Base-by-base conservation (phyloP, 2,888 invertebrate species). In the Anodontia alba region DNA sequence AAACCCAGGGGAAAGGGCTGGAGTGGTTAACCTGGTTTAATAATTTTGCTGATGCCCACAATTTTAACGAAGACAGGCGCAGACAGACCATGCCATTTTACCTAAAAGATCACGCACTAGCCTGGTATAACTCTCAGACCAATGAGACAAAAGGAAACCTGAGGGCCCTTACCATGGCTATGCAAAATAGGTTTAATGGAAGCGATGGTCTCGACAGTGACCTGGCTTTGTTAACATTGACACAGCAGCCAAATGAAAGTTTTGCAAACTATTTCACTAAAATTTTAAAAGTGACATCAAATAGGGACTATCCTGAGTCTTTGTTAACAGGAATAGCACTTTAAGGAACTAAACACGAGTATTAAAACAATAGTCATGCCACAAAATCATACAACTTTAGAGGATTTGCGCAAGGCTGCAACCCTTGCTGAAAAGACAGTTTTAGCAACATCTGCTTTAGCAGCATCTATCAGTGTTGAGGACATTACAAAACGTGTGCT, bases 131-230 rank as follows among this genome's bases (percentile, higher is more conserved):
- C 23, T 3, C 62, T 15, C 62, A 62, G 20, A 17, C 62, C 2
- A 1, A 3, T 15, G 62, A 20, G 1, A 15, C 33, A 12, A 62
- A 62, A 23, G 62, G 17, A 12, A 20, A 33, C 20, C 20, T 33
- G 31, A 12, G 2, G 17, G 12, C 5, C 5, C 20, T 62, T 3
- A 62, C 31, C 31, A 33, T 33, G 0, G 31, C 62, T 17, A 3
- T 62, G 12, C 1, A 31, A 33, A 12, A 20, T 17, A 26, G 62
- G 1, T 62, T 62, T 5, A 62, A 62, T 62, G 62, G 62, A 17
- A 62, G 62, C 31, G 62, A 62, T 33, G 62, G 62, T 33, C 33
- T 62, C 5, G 62, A 62, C 23, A 33, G n/a, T 23, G 62, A 62
- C 33, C 31, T 62, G 62, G 73, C 57, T 0, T 29, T 57, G 8